A percentile compares a stretch with the other conserved stretches of the same genome.
phyloP scores from a whole-genome alignment of 2,797 vertebrate species.

The Tokudaia muenninki region DNA sequence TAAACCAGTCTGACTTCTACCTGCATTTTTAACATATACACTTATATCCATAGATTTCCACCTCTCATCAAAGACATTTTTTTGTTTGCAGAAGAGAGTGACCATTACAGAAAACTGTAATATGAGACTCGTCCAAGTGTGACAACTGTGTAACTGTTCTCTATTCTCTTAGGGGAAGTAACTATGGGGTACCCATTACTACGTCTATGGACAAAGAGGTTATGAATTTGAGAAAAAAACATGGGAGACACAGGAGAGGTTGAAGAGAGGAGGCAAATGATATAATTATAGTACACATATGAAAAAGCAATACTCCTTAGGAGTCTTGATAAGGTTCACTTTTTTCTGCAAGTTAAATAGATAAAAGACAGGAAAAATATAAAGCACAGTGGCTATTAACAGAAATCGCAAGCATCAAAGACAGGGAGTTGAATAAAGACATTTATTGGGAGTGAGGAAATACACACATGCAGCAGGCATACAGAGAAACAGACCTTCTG shows the following conservation, averaged over 20 bases:
- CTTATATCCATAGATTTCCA: neutral
- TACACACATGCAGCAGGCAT: too few species aligned
- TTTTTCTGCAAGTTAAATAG: neutral
- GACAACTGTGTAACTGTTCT: neutral
- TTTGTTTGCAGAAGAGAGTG: neutral
- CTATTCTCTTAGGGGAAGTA: neutral
- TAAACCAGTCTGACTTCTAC: neutral
- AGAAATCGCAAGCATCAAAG: neutral
- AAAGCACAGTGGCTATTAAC: neutral
- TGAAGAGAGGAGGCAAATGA: neutral
- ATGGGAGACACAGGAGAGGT: too few species aligned
- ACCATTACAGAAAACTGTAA: neutral
- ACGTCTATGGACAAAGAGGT: neutral
- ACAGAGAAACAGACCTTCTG: neutral
- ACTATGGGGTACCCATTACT: neutral
- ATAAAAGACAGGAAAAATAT: neutral
- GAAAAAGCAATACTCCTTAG: neutral
- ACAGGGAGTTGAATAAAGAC: neutral
- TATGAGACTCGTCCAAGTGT: neutral
- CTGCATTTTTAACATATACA: neutral
- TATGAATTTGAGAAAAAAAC: neutral
- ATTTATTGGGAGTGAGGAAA: neutral
- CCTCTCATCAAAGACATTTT: neutral
- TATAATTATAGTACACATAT: neutral
- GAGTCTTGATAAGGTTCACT: neutral